Percentiles rank a stretch among this genome's conserved stretches.
These are phyloP conservation scores for Megastigmus dorsalis DNA, from an alignment of 2,888 invertebrate genomes.

Conservation along the genomic window DNA sequence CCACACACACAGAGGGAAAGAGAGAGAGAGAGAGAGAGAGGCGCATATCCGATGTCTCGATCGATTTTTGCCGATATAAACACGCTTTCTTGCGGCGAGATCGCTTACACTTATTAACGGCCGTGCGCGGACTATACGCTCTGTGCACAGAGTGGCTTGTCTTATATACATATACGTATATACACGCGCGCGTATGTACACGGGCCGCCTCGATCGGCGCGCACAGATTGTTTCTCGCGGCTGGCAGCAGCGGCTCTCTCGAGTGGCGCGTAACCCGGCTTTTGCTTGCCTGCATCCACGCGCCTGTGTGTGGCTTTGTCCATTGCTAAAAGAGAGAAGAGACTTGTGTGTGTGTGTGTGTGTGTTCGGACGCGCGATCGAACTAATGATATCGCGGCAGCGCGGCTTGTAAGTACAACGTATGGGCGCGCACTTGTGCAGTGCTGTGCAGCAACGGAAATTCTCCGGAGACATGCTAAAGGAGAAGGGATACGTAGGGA, in stretches of 20 bases:
- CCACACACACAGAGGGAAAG: neutral
- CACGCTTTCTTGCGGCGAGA: slow-evolving; percentile 35
- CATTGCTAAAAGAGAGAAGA: no score
- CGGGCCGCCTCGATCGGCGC: slow-evolving; percentile 11
- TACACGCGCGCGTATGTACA: no score
- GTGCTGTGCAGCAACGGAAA: no score
- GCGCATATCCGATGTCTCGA: slow-evolving; percentile 35
- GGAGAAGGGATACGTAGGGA: no score
- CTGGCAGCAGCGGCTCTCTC: no score
- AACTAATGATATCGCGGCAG: slow-evolving; percentile 48
- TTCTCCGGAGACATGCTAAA: no score
- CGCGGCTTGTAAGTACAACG: no score
- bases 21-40: neutral
- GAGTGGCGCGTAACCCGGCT: slow-evolving; percentile 8
- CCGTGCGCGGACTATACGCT: neutral
- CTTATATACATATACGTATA: no score
- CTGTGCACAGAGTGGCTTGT: neutral
- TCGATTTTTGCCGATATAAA: slow-evolving; percentile 25
- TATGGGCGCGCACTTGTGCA: no score
- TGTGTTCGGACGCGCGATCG: slow-evolving; percentile 23
- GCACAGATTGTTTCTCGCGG: slow-evolving; percentile 3
- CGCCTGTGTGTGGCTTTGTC: neutral
- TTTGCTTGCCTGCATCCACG: neutral
- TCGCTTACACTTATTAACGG: slow-evolving; percentile 46
- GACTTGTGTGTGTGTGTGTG: neutral